Conservation (phyloP, 2,113 vertebrate species). For the Rostratula benghalensis region DNA sequence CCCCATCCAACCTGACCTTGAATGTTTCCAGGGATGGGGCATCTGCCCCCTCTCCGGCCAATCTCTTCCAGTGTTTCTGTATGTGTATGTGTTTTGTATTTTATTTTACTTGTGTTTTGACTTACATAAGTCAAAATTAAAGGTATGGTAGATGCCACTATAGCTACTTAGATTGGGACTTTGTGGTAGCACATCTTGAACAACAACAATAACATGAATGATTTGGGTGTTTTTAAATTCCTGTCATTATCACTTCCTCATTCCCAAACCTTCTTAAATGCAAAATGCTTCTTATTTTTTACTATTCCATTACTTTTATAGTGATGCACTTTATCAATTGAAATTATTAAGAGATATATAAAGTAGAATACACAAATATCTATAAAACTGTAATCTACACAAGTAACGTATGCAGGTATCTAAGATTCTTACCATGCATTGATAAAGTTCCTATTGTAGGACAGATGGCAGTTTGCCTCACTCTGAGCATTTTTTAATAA, state of each 20-base stretch:
- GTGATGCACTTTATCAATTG: not conserved
- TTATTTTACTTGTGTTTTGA: too few species aligned
- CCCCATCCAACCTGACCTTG: not conserved
- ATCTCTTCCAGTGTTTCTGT: not conserved
- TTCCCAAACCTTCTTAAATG: not conserved
- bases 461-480: not conserved
- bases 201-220: not conserved
- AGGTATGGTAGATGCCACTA: not conserved
- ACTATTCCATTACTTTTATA: not conserved
- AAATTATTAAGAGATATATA: not conserved
- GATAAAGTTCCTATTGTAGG: not conserved
- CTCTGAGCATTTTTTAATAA: constrained; percentile 10
- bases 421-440: not conserved
- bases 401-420: not conserved
- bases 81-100: not conserved
- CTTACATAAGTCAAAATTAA: too few species aligned
- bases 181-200: not conserved
- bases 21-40: not conserved
- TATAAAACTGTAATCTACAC: not conserved
- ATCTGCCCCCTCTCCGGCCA: not conserved
- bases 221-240: not conserved
- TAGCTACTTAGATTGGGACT: not conserved
- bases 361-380: not conserved
- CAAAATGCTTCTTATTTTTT: not conserved
- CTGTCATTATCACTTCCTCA: not conserved